Base-by-base conservation (phyloP, 2,888 invertebrate species). In the Campoplex nolae region DNA sequence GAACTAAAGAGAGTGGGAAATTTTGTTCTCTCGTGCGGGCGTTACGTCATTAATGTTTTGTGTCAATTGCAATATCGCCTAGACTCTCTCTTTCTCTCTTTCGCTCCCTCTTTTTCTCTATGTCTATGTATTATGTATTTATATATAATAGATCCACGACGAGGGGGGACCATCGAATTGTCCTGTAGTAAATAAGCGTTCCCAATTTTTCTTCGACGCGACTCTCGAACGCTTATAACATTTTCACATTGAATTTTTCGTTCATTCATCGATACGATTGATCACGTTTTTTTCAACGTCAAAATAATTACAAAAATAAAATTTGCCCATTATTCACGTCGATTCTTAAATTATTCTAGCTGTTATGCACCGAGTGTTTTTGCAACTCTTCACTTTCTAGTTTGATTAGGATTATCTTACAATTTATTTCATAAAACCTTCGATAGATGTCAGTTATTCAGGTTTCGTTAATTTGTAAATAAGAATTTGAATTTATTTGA, bases 41-140 rank as follows among this genome's bases (percentile, higher is more conserved):
- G 85, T 88, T 88, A 74, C 88, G 88, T 88, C 87, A 88, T 85
- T 78, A 84, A 88, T 87, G 84, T 83, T 87, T 88, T 87, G 78
- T 87, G 87, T 87, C 87, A 88, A 88, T 87, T 87, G 81, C 76
- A 84, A 88, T 76, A 83, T 87, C 84, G 82, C 67, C 78, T 78
- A 79, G 80, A 80, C 35, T 65, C 32, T 51, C 51, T 32, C 7
- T 28, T 0, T 42, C 42, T 68, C 42, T 56, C 23, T 74, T 42
- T 28, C 51, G 9, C 74, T 74, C 6, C 45, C 48, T 65, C 32
- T 48, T 3, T 51, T 8, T 32, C 28, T 28, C 54, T 8, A 11
- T 73, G 4, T 68, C 7, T 51, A 51, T 54, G 67, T 77, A 42
- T 56, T 62, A 32, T 67, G 1, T 8, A 8, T 75, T 51, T 51